Evolutionary conservation across 2,113 vertebrate species (phyloP), one percentile per base, ranked within the genome.

Genomic region (Pimephales promelas): DNA sequence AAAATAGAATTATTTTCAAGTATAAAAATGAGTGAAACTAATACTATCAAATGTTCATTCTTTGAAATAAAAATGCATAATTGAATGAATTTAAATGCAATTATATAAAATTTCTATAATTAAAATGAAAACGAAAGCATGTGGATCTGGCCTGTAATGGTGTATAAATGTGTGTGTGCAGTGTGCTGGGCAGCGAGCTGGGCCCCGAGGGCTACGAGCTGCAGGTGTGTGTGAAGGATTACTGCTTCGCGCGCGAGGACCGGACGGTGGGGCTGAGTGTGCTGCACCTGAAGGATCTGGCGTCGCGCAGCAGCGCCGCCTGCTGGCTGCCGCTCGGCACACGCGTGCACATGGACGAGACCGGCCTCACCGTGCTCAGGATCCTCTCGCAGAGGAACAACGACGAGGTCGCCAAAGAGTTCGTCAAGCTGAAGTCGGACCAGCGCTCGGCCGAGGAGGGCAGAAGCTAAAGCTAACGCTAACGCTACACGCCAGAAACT

Each of bases 311-410:
- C 9, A 96, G 96, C 82, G 92, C 94, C 2, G 95, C 96, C 80
- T 97, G 96, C 92, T 98, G 97, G 97, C 88, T 98, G 81, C 96
- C 97, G 3, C 95, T 97, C 79, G 97, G 96, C 56, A 92, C 95
- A 57, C 95, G 97, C 14, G 94, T 98, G 88, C 96, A 99, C 93
- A 99, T 98, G 98, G 97, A 99, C 16, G 97, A 99, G 94, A 98
- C 97, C 0, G 98, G 98, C 57, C 96, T 99, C 88, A 99, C 97
- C 0, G 97, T 98, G 76, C 95, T 99, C 85, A 96, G 97, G 84
- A 99, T 99, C 94, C 95, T 99, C 34, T 99, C 98, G 0, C 97
- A 99, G 89, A 96, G 97, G 90, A 98, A 96, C 95, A 98, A 97
- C 4, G 98, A 98, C 26, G 97, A 99, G 18, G 98, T 99, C 89